Conservation (phyloP, 2,113 vertebrate genomes). For the Rafetus swinhoei region DNA sequence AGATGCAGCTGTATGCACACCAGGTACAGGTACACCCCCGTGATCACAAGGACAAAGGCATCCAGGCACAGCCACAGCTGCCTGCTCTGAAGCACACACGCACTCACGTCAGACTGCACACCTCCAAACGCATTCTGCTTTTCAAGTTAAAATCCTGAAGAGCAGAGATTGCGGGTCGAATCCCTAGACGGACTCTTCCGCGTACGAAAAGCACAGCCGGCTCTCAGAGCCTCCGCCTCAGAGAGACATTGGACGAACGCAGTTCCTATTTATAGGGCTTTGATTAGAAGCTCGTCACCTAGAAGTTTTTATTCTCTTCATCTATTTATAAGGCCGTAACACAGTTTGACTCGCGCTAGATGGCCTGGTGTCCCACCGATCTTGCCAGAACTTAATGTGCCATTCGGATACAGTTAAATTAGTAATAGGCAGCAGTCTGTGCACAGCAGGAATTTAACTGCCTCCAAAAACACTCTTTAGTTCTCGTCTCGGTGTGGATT, state of each 20-base stretch:
- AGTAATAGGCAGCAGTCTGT: slow-evolving; percentile 61
- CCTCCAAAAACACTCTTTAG: slow-evolving; percentile 36
- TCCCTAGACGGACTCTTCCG: slow-evolving; percentile 60
- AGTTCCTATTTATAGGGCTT: slow-evolving; percentile 75
- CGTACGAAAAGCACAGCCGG: slow-evolving; percentile 51
- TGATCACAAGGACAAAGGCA: background rate
- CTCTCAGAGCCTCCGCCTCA: background rate
- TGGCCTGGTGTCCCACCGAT: slow-evolving; percentile 62
- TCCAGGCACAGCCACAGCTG: background rate
- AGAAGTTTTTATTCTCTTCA: slow-evolving; percentile 70
- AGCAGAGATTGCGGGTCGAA: slow-evolving; percentile 51
- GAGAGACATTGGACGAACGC: slow-evolving; percentile 47
- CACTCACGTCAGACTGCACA: background rate
- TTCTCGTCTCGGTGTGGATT: fast-evolving
- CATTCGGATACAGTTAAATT: slow-evolving; percentile 69
- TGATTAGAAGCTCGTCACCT: slow-evolving; percentile 74
- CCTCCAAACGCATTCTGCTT: slow-evolving; percentile 17
- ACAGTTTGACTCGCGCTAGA: slow-evolving; percentile 67
- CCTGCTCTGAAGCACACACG: background rate
- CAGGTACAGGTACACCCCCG: background rate
- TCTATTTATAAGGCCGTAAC: slow-evolving; percentile 77
- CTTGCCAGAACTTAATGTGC: slow-evolving; percentile 73
- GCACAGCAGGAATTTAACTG: slow-evolving; percentile 44
- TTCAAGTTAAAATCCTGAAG: slow-evolving; percentile 59
- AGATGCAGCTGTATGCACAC: background rate